Base-by-base conservation (phyloP, 2,888 invertebrate species). In the Lamproptera curius region DNA sequence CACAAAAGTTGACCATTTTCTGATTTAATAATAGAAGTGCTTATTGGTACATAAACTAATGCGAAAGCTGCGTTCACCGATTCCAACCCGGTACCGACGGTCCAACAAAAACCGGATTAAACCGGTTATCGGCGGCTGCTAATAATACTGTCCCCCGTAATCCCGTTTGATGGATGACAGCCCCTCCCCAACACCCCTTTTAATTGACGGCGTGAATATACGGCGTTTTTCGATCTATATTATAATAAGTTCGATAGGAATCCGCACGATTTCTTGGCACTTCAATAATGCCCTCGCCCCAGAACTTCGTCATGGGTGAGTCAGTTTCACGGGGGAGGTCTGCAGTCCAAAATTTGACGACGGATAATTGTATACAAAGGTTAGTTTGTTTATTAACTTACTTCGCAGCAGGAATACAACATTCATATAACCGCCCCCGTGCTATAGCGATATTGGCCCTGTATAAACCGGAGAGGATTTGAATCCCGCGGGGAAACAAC, bases 171-270 rank as follows among this genome's bases (percentile, higher is more conserved):
- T 70, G 84, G 84, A 82, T 82, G 79, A 72, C 81, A 70, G 72
- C 52, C 53, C 56, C 66, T 62, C 65, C 65, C 62, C 55, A 60
- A 50, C 77, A 81, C 84, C 85, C 85, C 82, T 82, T 85, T 84
- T 86, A 85, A 86, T 85, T 86, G 86, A 73, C 73, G 52, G 69
- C 73, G 70, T 73, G 74, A 71, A 70, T 72, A 66, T 64, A 67
- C 73, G 70, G 61, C 72, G 72, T 68, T 72, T 81, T 81, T 76
- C 85, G 73, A 85, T 86, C 82, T 85, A 82, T 84, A 86, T 85
- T 85, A 85, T 84, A 85, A 85, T 86, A 76, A 79, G 83, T 76
- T 81, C 67, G 66, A 70, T 67, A 65, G 54, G 54, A 59, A 61
- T 59, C 54, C 58, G 62, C 51, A 52, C 51, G 48, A 49, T 59